Base-by-base conservation (phyloP, 2,888 invertebrate species). In the Sympetrum striolatum region DNA sequence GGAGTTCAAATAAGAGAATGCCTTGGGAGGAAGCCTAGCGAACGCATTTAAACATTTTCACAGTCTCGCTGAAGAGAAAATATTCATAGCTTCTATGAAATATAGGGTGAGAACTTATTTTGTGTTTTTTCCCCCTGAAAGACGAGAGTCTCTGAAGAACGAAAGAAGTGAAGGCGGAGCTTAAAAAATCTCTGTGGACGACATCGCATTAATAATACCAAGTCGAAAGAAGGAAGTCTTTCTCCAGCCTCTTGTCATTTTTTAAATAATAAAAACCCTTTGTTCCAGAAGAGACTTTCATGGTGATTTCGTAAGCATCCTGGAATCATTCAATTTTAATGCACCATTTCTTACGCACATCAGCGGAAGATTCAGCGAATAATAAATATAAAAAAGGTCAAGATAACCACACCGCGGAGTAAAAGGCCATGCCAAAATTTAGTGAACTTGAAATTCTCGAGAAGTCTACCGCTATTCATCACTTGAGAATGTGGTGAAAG, bases 201-300 rank as follows among this genome's bases (percentile, higher is more conserved):
- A 37, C 86, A 86, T 86, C 60, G 37, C 86, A 86, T 86, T 86
- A 86, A 86, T 86, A 86, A 86, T 86, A 53, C 35, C 18, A 35
- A 31, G 58, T 60, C 86, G 86, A 86, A 60, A 86, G 86, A 86
- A 58, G 86, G 86, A 86, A 60, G 86, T 86, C 86, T 22, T 86
- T n/a, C 37, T 12, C 37, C 37, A 58, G 35, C 35, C 86, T 37
- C 37, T 22, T 18, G 60, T 60, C 80, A 86, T 60, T 86, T 86
- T 86, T 86, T 60, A 48, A 58, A 86, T 60, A 86, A 60, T 86
- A 86, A 86, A 73, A 86, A 86, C 58, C 53, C 86, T 22, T 53
- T 86, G 35, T 86, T 58, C 86, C 86, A 60, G 58, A 31, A 60
- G 86, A 86, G 58, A 86, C 86, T 31, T 35, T 60, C 37, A 37